Evolutionary conservation across 2,797 vertebrate species (phyloP), one percentile per base, ranked within the genome.

Genomic region (Thunnus albacares): DNA sequence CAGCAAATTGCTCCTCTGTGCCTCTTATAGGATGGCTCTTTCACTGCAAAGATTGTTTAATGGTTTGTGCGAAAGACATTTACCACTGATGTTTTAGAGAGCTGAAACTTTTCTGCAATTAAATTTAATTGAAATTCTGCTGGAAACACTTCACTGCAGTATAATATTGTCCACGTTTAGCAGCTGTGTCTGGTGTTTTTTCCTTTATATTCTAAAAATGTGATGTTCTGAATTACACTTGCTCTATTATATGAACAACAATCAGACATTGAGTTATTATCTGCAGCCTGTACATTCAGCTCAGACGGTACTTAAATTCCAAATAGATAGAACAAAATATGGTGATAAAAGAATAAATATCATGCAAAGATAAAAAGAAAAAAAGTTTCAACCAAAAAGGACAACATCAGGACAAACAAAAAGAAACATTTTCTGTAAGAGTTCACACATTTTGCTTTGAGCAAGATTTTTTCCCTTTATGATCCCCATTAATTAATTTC

Each of bases 281-380:
- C 77, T 80, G 63, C 55, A 47, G 53, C n/a, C 60, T 69, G 45
- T 20, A 28, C 20, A 26, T 56, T 76, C 55, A 72, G 69, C 62
- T 72, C 30, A 38, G 79, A 74, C 17, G 65, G 47, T 5, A 41
- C 26, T 38, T 67, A 24, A 69, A 49, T 49, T 49, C 17, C 17
- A 53, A 64, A 70, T 63, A 43, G 57, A 70, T 63, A 43, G 57
- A 81, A 81, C 47, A 57, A 84, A 81, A 79, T 71, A 77, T 59
- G 76, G 22, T 43, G 65, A 65, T 5, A 55, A 56, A n/a, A 4
- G 64, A 71, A 28, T 71, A 63, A 85, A 76, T 51, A 53, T 63
- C 28, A 72, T 10, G 6, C 43, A 33, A 3, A 51, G 11, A 70
- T 20, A 53, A 65, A 69, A 63, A 17, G 20, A 38, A 38, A 38